Evolutionary conservation across 30 jellyfish, hydroid and myxozoan species (phyloP), one percentile per base, ranked within the genome.

Genomic region (Cassiopea andromeda): DNA sequence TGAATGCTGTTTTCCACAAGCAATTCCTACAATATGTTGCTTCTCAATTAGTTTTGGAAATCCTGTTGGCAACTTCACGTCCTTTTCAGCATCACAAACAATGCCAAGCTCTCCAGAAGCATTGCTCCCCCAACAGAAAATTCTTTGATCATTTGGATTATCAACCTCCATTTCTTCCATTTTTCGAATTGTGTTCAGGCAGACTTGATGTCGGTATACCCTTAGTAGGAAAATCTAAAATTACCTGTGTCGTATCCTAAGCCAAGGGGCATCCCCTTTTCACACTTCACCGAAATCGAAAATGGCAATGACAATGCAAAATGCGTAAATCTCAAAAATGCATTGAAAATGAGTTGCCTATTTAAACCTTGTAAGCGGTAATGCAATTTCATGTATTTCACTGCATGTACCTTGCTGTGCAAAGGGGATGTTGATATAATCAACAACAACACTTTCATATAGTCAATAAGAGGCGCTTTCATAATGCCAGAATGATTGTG

Each of bases 1-100:
- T 1, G 97, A 73, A 80, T 94, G 98, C 18, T 89, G 89, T 84
- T 87, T 78, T 44, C 98, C 97, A 70, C 92, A 84, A 4, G 97
- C 84, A 4, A 94, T 84, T 43, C 89, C 78, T 9, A 59, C 58
- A 10, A 82, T 88, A 17, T 68, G n/a, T 9, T 69, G 46, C 43
- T 17, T 61, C n/a, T 60, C 57, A 64, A 7, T 48, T 14, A 14
- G 50, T 19, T 49, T 66, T 10, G 49, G 54, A 60, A 85, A 74
- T 15, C 15, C 27, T 18, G 81, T 75, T 64, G 93, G 93, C 44
- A 18, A 16, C 48, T 46, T 27, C 75, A 74, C 87, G 43, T 57
- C 74, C 70, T 44, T 43, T n/a, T 58, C 73, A 47, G 27, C 60
- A 19, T 61, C 71, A 17, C 81, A 50, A 59, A 16, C 54, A 4